Evolutionary conservation across 2,888 invertebrate species (phyloP).

Genomic region (Camponotus fellah): DNA sequence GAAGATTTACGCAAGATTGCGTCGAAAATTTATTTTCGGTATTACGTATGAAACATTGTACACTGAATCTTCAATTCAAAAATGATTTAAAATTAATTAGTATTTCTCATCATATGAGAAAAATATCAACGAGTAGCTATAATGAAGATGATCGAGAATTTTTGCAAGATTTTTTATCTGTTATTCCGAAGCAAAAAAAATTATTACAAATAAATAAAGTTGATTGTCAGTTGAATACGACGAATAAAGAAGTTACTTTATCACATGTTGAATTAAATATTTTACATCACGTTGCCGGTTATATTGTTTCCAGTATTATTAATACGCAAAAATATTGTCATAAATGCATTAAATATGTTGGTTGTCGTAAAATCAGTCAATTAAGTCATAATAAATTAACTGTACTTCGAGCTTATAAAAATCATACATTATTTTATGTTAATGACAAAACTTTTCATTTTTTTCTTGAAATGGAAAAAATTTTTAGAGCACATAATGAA

Average conservation of each 20-base stretch:
- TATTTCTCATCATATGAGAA: background rate
- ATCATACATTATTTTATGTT: background rate
- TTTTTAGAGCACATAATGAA: too few relatives aligned
- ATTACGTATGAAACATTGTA: background rate
- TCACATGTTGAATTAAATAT: background rate
- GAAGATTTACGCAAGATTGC: background rate
- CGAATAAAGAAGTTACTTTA: background rate
- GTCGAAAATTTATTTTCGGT: background rate
- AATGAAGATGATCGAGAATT: background rate
- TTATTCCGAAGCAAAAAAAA: background rate
- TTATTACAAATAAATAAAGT: background rate
- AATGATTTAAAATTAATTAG: background rate
- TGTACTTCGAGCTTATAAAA: background rate
- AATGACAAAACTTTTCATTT: background rate
- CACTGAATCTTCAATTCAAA: constrained; percentile 1
- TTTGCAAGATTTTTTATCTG: background rate
- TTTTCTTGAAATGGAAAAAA: too few relatives aligned
- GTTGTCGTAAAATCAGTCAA: background rate
- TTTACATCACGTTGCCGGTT: background rate
- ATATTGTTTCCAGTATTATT: constrained; percentile 3
- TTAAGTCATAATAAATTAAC: background rate
- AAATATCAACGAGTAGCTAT: background rate
- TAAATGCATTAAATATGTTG: background rate
- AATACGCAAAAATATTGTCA: background rate
- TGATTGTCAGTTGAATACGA: background rate